Conservation (phyloP, 2,888 invertebrate species). For the Fissipunctia ypsillon region DNA sequence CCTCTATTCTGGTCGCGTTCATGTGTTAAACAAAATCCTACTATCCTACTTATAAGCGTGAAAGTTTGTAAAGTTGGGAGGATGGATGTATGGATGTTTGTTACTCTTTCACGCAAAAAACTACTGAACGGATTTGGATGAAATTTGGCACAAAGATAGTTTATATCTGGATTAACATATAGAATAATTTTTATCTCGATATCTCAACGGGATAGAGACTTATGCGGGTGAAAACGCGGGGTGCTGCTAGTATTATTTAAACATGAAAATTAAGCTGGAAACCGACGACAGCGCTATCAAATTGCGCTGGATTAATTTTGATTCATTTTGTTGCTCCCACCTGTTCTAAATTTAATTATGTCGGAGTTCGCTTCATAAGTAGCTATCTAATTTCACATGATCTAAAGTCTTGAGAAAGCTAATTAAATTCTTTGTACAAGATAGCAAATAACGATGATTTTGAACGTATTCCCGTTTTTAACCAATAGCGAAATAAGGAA, state of each 20-base stretch:
- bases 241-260: constrained; percentile 82
- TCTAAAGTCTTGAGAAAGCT: constrained; percentile 73
- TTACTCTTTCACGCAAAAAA: too few relatives aligned
- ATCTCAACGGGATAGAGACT: too few relatives aligned
- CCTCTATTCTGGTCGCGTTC: constrained; percentile 63
- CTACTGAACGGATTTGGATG: too few relatives aligned
- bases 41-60: too few relatives aligned
- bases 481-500: constrained; percentile 39
- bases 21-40: constrained; percentile 73
- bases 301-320: constrained; percentile 87
- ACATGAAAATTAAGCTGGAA: constrained; percentile 79
- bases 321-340: constrained; percentile 86
- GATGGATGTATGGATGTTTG: too few relatives aligned
- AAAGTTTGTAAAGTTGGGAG: too few relatives aligned
- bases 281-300: constrained; percentile 80
- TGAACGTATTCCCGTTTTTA: constrained; percentile 39
- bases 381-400: constrained; percentile 85
- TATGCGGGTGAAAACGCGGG: too few relatives aligned
- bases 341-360: constrained; percentile 89
- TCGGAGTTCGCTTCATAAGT: constrained; percentile 82
- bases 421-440: constrained; percentile 82
- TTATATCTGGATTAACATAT: too few relatives aligned
- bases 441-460: constrained; percentile 63
- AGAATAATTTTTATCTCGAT: too few relatives aligned
- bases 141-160: too few relatives aligned